phyloP scores from a whole-genome alignment of 92 coral and sea anemone species.

The Bergia sp. region DNA sequence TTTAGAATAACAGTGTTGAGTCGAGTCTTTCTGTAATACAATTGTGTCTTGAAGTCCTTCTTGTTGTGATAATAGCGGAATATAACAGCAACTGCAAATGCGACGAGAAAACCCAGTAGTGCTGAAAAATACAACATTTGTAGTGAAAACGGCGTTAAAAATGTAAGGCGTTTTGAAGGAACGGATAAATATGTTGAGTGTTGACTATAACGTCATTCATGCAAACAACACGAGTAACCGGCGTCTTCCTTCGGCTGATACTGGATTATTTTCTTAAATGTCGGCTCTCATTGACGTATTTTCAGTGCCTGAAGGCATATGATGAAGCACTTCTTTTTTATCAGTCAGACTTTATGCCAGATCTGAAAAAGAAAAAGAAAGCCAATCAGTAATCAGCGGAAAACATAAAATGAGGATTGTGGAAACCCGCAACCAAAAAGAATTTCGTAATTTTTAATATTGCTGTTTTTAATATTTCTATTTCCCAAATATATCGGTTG shows the following conservation, averaged over 20 bases:
- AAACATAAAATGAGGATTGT: background rate
- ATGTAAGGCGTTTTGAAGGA: background rate
- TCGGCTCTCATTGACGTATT: slow-evolving; percentile 9
- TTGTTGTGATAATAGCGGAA: slow-evolving; percentile 59
- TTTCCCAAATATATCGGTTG: background rate
- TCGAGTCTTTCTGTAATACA: slow-evolving; percentile 84
- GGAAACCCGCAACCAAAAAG: background rate
- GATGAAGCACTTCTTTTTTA: slow-evolving; percentile 13
- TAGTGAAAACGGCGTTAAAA: background rate
- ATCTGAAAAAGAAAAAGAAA: slow-evolving; percentile 33
- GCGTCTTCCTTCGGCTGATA: background rate
- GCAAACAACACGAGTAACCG: slow-evolving; percentile 16
- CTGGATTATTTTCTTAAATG: slow-evolving; percentile 18
- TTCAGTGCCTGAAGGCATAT: slow-evolving; percentile 28
- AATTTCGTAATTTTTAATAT: background rate
- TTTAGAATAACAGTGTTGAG: slow-evolving; percentile 72
- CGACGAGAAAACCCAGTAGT: slow-evolving; percentile 40
- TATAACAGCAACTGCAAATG: slow-evolving; percentile 33
- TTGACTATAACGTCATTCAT: slow-evolving; percentile 34
- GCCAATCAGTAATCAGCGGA: background rate
- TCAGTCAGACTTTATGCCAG: background rate
- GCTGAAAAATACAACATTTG: slow-evolving; percentile 58
- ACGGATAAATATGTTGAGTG: slow-evolving; percentile 24
- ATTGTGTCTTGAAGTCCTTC: slow-evolving; percentile 61
- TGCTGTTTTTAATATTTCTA: background rate